A percentile compares a stretch with the other conserved stretches of the same genome.
phyloP scores from a whole-genome alignment of 2,113 vertebrate species.

The Scartelaos histophorus region DNA sequence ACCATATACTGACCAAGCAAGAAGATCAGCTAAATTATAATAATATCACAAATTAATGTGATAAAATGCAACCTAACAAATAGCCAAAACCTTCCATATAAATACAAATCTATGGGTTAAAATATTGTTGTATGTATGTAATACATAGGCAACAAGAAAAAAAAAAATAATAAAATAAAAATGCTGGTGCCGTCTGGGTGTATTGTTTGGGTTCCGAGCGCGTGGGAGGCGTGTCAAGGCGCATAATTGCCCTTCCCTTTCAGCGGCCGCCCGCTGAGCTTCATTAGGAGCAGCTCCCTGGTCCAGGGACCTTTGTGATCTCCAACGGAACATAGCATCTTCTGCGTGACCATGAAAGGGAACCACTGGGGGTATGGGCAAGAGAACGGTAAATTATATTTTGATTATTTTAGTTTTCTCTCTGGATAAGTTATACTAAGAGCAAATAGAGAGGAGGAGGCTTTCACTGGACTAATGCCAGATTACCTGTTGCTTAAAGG shows the following conservation, averaged over 20 bases:
- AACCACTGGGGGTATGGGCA: constrained; percentile 91
- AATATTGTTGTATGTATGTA: too few species aligned
- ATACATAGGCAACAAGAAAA: too few species aligned
- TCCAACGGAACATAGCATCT: constrained; percentile 7
- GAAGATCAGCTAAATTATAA: too few species aligned
- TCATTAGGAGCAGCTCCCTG: constrained; percentile 36
- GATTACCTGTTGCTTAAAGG: constrained; percentile 59
- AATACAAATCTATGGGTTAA: too few species aligned
- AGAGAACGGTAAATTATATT: constrained; percentile 83
- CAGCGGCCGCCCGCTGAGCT: constrained; percentile 14
- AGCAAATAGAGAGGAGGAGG: background rate
- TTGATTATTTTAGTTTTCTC: background rate
- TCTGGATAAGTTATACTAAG: background rate
- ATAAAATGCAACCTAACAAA: too few species aligned
- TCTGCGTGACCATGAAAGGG: constrained; percentile 80
- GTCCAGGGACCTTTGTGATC: constrained; percentile 13
- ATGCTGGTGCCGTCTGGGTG: background rate
- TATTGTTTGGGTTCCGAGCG: background rate
- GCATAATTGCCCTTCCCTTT: constrained; percentile 44
- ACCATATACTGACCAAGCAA: too few species aligned
- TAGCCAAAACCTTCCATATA: too few species aligned
- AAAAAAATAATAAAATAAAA: too few species aligned
- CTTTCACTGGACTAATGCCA: constrained; percentile 49
- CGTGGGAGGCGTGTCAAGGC: constrained; percentile 51
- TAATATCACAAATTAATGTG: too few species aligned